Evolutionary conservation across 2,888 invertebrate species (phyloP), one percentile per base, ranked within the genome.

Genomic region (Resseliella maxima): DNA sequence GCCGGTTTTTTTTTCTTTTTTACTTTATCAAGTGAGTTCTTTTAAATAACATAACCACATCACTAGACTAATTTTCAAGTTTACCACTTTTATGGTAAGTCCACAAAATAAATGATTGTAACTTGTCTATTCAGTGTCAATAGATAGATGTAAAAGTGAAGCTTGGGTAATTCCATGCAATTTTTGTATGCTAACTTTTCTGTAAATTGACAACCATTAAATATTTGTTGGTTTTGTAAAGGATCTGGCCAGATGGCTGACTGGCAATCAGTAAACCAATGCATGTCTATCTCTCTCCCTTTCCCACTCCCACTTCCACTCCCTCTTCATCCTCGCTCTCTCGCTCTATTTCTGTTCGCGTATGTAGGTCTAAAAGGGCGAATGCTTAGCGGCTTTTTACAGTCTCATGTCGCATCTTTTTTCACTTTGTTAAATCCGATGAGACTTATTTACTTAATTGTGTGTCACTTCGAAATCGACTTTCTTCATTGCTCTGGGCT

Each of bases 391-490:
- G 24, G 24, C 59, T 59, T 59, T 59, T 59, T 24, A 24, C 59
- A 50, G n/a, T 59, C 59, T 59, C 72, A 18, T 31, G 31, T 27
- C 31, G 31, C 18, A 31, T 72, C 27, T 72, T 31, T 0, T 31
- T 72, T 72, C 18, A 0, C 5, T 72, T 15, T 18, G 15, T 31
- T 31, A 72, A 35, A 35, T 72, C 72, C 72, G 31, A 31, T 72
- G 72, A 72, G 72, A 72, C 72, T 72, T 72, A 72, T 72, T 72
- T 31, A 72, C 31, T 72, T 72, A 72, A 72, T 27, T 72, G 72
- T 72, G 72, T 72, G 72, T 31, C 72, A 72, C 72, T 31, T 72
- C 35, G 72, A 72, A 72, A 72, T 72, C 72, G 72, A 15, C 72
- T 72, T 72, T 72, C 12, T 72, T 72, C 72, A 72, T 31, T 59